Conservation (phyloP, 2,888 invertebrate genomes). For the Neoaliturus tenellus region DNA sequence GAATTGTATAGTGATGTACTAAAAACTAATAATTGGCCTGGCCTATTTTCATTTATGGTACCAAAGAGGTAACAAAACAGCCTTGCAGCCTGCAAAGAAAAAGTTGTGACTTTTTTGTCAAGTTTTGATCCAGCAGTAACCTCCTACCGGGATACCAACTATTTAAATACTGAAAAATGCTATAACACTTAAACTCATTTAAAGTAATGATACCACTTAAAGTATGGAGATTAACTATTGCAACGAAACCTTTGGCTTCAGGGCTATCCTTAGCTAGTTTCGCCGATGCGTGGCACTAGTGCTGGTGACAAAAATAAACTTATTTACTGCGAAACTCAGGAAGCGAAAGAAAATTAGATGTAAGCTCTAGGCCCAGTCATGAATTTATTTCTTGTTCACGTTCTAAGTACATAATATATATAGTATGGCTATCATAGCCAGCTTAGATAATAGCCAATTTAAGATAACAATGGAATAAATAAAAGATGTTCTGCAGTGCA, state of each 20-base stretch:
- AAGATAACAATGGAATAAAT: no score
- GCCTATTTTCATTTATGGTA: background rate
- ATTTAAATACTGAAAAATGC: background rate
- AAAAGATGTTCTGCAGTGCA: no score
- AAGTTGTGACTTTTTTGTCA: background rate
- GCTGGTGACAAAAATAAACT: no score
- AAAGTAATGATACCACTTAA: background rate
- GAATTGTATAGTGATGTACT: background rate
- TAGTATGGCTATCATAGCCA: no score
- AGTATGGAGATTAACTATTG: background rate
- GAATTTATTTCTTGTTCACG: background rate
- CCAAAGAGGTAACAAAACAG: background rate
- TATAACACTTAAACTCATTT: background rate
- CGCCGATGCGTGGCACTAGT: background rate
- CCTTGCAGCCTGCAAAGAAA: background rate
- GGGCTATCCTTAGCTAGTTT: background rate
- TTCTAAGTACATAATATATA: slow-evolving; percentile 7
- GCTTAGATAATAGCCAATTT: no score
- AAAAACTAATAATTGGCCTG: background rate
- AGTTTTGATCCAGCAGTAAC: background rate
- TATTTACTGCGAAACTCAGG: background rate
- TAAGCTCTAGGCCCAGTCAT: background rate
- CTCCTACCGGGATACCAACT: background rate
- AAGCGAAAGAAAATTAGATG: no score
- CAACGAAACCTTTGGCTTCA: background rate